Base-by-base conservation (phyloP, 2,797 vertebrate species). In the Cryptoprocta ferox region DNA sequence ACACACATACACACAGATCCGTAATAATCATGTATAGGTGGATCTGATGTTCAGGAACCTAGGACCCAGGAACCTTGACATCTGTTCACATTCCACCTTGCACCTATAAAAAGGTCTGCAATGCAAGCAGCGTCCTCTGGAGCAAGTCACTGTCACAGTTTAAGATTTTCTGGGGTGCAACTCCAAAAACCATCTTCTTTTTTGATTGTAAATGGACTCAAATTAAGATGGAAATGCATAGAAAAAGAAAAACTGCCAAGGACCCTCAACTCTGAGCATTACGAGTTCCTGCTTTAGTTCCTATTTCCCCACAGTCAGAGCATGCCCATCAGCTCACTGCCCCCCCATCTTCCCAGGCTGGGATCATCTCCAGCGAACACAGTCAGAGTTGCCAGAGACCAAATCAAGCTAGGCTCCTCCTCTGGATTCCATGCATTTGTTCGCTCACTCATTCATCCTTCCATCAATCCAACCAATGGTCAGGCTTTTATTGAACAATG, bases 291-390 rank as follows among this genome's bases (percentile, higher is more conserved):
- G 19, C 48, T 30, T 48, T 65, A 63, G 82, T 39, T 39, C 30
- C 10, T 2, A 13, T 24, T 37, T 39, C 30, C 28, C 18, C 4
- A 37, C 9, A 61, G 53, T 30, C 42, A 82, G 32, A 61, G 6
- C 12, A 59, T 4, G 1, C 35, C 32, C 4, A 18, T 30, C 9
- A 6, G 12, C 4, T 11, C 4, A 7, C 1, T 14, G 4, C 11
- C 30, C 1, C n/a, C 28, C 24, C 26, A 13, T 7, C 30, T 6
- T 45, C 32, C 11, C 15, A 24, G 59, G 37, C 42, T 78, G 66
- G 24, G 21, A 61, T 59, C 18, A 1, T 45, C 42, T 12, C 45
- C 2, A 15, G 32, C 15, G 53, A 65, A 35, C 59, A 32, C 65
- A 59, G 19, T 42, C 21, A 16, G 48, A 63, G 30, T 18, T 5